A percentile compares a stretch with the other conserved stretches of the same genome.
Evolutionary conservation across 2,888 invertebrate species (phyloP).

Genomic region (Copidosoma aretas): DNA sequence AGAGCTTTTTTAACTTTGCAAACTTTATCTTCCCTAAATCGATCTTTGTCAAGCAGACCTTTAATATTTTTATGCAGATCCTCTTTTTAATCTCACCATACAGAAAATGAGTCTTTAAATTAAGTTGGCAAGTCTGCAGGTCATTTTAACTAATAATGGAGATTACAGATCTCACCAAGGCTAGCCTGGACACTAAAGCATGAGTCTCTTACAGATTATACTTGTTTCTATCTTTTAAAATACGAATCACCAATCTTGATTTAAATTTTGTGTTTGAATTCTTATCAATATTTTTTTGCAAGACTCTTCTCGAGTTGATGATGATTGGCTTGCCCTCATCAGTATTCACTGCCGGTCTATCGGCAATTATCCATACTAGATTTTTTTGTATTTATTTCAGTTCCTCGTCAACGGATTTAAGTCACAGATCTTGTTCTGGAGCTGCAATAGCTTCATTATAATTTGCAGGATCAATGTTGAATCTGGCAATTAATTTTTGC

Average conservation of each 20-base stretch:
- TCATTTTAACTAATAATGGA: not conserved
- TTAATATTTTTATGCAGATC: slow-evolving; percentile 33
- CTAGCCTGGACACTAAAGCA: not conserved
- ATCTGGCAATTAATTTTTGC: slow-evolving; percentile 19
- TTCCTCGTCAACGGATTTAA: not conserved
- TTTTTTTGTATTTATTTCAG: slow-evolving; percentile 11
- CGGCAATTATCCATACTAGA: slow-evolving; percentile 34
- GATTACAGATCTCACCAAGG: not conserved
- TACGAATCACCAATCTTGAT: not conserved
- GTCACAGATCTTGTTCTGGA: slow-evolving; percentile 14
- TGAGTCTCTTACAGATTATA: not conserved
- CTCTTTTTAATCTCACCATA: slow-evolving; percentile 36
- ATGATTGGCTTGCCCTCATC: slow-evolving; percentile 32
- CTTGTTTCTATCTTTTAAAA: not conserved
- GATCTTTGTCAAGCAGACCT: slow-evolving; percentile 15
- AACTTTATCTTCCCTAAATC: slow-evolving; percentile 19
- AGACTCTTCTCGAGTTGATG: slow-evolving; percentile 27
- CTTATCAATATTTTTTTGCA: not conserved
- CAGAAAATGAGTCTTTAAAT: slow-evolving; percentile 45
- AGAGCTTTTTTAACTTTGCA: slow-evolving; percentile 36
- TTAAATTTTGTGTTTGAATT: not conserved
- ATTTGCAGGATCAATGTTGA: slow-evolving; percentile 29
- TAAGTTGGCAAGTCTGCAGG: slow-evolving; percentile 26
- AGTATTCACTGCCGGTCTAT: slow-evolving; percentile 14
- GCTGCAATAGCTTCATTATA: slow-evolving; percentile 34